Base-by-base conservation (phyloP, 30 jellyfish, hydroid and myxozoan species). In the Aurelia aurita complex sp. Pacific region DNA sequence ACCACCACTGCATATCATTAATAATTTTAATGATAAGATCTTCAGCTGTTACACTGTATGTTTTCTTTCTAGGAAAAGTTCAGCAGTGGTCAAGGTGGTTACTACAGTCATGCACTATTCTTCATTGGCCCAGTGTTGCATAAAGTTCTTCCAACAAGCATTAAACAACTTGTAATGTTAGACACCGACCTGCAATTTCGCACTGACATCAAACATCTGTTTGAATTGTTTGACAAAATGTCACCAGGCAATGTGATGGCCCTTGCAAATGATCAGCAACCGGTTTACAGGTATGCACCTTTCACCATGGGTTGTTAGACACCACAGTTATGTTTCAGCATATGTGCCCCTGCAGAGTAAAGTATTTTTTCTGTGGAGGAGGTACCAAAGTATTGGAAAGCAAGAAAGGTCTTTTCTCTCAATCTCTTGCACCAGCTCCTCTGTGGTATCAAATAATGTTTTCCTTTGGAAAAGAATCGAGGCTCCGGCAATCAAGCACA, bases 231-330 rank as follows among this genome's bases (percentile, higher is more conserved):
- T 77, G 63, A 34, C 60, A 16, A 52, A 40, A 92, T 92, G 98
- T 55, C 88, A 10, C 82, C 87, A 17, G 50, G 18, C 7, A 73
- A 82, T 17, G 67, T 92, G n/a, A 76, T 86, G 92, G 98, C 94
- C 15, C 86, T 92, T 17, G 98, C 97, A 0, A 81, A 81, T n/a
- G 98, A 92, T 62, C 98, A 92, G 80, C 98, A 92, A 67, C 98
- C 98, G 15, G 90, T 82, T 1, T 92, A 92, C 71, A 33, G 87
- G 87, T 77, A 23, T 66, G 76, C 42, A 14, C 7, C 16, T 64
- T 63, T 7, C 0, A 63, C 0, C 11, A 57, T 23, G 29, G 29
- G 29, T 0, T 23, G 0, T 23, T 23, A 23, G 29, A 23, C 29
- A 23, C 29, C 29, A 0, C 29, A 23, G 29, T 23, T 23, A 23